These are phyloP conservation scores for Laticauda colubrina DNA, from an alignment of 2,113 vertebrate species.

Conservation along the genomic window DNA sequence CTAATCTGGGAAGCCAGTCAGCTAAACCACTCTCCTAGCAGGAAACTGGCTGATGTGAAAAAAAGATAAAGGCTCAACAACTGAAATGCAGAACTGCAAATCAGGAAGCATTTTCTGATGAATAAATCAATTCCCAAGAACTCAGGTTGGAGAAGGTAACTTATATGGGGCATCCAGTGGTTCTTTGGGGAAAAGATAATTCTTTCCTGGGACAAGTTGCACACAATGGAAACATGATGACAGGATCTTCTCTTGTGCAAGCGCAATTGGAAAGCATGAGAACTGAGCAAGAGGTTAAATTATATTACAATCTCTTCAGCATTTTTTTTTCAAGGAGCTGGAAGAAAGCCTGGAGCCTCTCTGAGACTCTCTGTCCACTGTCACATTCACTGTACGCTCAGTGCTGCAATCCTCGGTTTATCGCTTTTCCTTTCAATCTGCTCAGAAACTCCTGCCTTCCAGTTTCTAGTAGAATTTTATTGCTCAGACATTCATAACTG, in stretches of 20 bases:
- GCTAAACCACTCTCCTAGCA: conserved; percentile 13
- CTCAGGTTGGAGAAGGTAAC: conserved; percentile 50
- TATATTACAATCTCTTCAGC: not conserved
- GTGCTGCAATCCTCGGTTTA: not conserved
- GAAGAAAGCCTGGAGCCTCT: not conserved
- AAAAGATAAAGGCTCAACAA: conserved; percentile 45
- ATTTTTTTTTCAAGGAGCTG: not conserved
- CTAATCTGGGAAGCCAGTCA: conserved; percentile 30
- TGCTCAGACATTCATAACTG: not conserved
- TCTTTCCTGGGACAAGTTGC: conserved; percentile 1
- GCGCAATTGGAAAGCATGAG: not conserved
- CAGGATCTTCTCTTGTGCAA: conserved; percentile 5
- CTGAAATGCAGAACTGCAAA: conserved; percentile 35
- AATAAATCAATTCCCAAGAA: conserved; percentile 49
- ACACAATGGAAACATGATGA: not conserved
- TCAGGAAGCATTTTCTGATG: conserved; percentile 64
- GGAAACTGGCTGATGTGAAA: conserved; percentile 27
- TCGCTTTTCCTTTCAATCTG: not conserved
- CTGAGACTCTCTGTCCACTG: not conserved
- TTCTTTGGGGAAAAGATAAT: conserved; percentile 60
- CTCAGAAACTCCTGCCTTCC: not conserved
- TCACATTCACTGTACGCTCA: not conserved
- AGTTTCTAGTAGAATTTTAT: not conserved
- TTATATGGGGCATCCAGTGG: conserved; percentile 59
- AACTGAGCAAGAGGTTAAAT: conserved; percentile 18